Evolutionary conservation across 2,797 vertebrate genomes (phyloP).

Genomic region (Xiphophorus birchmanni): DNA sequence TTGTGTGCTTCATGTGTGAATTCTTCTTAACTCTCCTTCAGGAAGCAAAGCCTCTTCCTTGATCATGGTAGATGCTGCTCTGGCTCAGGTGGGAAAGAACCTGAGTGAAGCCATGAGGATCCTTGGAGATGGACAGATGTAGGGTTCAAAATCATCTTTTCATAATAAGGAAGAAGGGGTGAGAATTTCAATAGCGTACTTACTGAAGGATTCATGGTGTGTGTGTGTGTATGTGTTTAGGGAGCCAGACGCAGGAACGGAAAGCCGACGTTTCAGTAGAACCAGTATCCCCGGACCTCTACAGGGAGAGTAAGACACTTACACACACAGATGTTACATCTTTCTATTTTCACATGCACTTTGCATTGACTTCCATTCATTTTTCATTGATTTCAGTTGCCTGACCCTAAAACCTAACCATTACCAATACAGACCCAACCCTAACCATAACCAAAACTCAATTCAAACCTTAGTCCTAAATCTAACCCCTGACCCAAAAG

Average conservation of each 20-base stretch:
- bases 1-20: constrained; percentile 4
- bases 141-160: constrained; percentile 10
- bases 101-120: constrained; percentile 94
- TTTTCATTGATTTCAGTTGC: not conserved
- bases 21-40: constrained; percentile 8
- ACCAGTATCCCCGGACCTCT: constrained; percentile 93
- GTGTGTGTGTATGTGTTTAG: constrained; percentile 57
- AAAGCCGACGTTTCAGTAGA: constrained; percentile 75
- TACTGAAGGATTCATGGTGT: constrained; percentile 11
- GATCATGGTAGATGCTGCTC: constrained; percentile 87
- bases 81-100: constrained; percentile 92
- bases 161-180: too few species aligned
- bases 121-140: constrained; percentile 88
- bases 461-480: not conserved
- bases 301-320: constrained; percentile 89
- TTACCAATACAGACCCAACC: not conserved
- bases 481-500: not conserved
- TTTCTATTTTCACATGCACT: not conserved
- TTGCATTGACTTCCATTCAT: not conserved
- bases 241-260: constrained; percentile 69
- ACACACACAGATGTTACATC: not conserved
- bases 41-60: not conserved
- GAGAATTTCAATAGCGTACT: not conserved
- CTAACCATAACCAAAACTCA: not conserved
- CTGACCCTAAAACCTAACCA: not conserved